These are phyloP conservation scores for Vipera latastei DNA, from an alignment of 2,797 vertebrate species.

Conservation along the genomic window DNA sequence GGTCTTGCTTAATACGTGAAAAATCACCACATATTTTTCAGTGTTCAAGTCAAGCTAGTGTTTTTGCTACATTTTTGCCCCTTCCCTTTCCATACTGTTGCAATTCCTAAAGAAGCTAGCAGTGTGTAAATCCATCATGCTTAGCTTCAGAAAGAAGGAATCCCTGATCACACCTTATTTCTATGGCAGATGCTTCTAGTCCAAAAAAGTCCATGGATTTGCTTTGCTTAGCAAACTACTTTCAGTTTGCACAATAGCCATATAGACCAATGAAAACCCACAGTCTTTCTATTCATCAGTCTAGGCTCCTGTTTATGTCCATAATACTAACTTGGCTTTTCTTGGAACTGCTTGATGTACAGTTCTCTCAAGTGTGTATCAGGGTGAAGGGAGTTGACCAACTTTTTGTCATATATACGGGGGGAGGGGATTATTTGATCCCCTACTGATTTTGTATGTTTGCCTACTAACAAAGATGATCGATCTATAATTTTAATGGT, in stretches of 20 bases:
- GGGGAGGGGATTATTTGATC: no score
- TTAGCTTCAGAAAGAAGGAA: neutral
- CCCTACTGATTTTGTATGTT: no score
- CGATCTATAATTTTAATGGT: no score
- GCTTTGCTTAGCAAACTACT: neutral
- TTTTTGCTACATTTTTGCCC: neutral
- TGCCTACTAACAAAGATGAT: no score
- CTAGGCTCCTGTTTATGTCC: neutral
- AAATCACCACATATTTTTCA: neutral
- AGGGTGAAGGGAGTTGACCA: neutral
- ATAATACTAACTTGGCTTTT: neutral
- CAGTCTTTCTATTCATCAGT: neutral
- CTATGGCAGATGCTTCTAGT: neutral
- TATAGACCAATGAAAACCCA: neutral
- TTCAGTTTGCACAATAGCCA: neutral
- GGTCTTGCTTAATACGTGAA: neutral
- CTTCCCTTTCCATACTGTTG: neutral
- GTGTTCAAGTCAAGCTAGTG: neutral
- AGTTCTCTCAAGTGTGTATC: neutral
- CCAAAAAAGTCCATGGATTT: neutral
- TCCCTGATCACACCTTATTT: neutral
- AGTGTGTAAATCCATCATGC: no score
- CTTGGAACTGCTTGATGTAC: neutral
- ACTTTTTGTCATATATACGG: neutral
- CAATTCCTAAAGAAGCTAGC: neutral